Evolutionary conservation across 2,113 vertebrate species (phyloP).

Genomic region (Circaetus cinerascens): DNA sequence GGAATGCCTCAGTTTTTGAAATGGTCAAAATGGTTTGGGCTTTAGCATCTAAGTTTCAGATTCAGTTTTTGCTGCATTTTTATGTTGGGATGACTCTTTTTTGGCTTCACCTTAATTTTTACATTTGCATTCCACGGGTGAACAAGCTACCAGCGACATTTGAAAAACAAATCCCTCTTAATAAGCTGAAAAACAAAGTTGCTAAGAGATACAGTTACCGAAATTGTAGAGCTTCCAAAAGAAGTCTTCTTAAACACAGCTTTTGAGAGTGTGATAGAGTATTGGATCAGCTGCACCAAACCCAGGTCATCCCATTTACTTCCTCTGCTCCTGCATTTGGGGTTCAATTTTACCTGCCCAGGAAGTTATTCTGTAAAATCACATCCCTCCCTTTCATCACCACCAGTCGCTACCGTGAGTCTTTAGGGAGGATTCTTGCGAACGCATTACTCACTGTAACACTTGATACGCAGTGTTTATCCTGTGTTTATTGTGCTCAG

Average conservation of each 20-base stretch:
- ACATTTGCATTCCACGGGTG: background rate
- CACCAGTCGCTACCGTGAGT: fast-evolving
- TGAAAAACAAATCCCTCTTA: background rate
- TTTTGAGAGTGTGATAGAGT: background rate
- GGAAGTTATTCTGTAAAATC: background rate
- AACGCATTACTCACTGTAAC: background rate
- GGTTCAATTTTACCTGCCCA: background rate
- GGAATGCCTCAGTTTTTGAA: background rate
- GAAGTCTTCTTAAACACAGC: background rate
- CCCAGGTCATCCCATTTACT: background rate
- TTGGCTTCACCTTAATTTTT: background rate
- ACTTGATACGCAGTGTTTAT: background rate
- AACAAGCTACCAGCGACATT: background rate
- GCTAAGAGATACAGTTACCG: background rate
- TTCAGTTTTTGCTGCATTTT: background rate
- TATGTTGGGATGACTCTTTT: background rate
- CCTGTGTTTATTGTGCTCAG: background rate
- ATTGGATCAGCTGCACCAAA: background rate
- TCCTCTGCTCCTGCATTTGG: background rate
- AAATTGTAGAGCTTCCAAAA: background rate
- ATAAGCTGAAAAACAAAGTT: background rate
- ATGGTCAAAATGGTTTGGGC: background rate
- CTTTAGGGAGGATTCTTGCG: background rate
- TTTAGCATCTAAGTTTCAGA: background rate
- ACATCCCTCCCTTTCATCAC: background rate